Base-by-base conservation (phyloP, 2,113 vertebrate genomes). In the Ascaphus truei region DNA sequence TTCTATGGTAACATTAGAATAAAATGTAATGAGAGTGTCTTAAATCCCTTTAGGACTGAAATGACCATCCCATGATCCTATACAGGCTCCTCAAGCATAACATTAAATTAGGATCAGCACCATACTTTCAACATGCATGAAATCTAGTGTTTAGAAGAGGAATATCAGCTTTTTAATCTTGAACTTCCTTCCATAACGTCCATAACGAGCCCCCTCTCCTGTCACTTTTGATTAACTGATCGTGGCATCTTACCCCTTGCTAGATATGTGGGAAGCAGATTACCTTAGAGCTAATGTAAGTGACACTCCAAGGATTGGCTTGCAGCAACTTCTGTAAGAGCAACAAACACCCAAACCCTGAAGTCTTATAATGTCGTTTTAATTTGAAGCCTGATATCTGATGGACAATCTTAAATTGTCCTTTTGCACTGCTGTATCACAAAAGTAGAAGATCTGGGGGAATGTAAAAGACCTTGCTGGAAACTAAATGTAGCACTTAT, bases 221-320 rank as follows among this genome's bases (percentile, higher is more conserved):
- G 88, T 91, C 90, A 86, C 80, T 90, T 88, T 79, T 82, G 79
- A 91, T 92, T 90, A 92, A 81, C 77, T 77, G 84, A 85, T 87
- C 75, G 48, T 87, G 88, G 87, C 85, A 84, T 87, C 83, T 86
- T 84, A 84, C 85, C 84, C 84, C 79, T 86, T 84, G 85, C 86
- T 88, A 83, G 79, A 86, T 86, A 87, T 85, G 81, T 63, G 73
- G 86, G 80, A 85, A 81, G 79, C 80, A 84, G 84, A 88, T 85
- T 85, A 83, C 85, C 88, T 87, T 76, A 79, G 80, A 86, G 81
- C 83, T 86, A 83, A 81, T 88, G 81, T 90, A 90, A 91, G 83
- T 88, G 89, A 87, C 87, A 84, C 86, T 86, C 81, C 79, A 81
- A 86, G 85, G 83, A 75, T 75, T 83, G 85, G 82, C 88, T 75